Evolutionary conservation across 2,888 invertebrate species (phyloP), one percentile per base, ranked within the genome.

Genomic region (Helobdella robusta): DNA sequence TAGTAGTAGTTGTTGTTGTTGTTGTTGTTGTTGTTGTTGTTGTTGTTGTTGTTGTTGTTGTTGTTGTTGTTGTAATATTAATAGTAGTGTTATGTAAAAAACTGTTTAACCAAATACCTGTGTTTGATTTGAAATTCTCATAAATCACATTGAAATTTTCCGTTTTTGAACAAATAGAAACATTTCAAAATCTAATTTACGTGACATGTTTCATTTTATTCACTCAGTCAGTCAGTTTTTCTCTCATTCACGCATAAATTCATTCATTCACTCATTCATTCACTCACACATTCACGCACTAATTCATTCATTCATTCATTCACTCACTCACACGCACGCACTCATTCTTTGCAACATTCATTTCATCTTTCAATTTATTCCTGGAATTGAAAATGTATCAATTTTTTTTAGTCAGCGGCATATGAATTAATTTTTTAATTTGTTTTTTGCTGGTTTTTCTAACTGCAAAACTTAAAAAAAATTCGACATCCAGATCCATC

Each of bases 401-500:
- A n/a, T n/a, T n/a, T n/a, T n/a, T n/a, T n/a, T n/a, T n/a, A n/a
- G n/a, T n/a, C n/a, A n/a, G n/a, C n/a, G n/a, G n/a, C n/a, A n/a
- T n/a, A n/a, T n/a, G n/a, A n/a, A n/a, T n/a, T n/a, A n/a, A n/a
- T n/a, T n/a, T n/a, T n/a, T n/a, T n/a, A n/a, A n/a, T n/a, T n/a
- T n/a, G n/a, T n/a, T n/a, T n/a, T n/a, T n/a, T n/a, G n/a, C n/a
- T n/a, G n/a, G n/a, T n/a, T n/a, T n/a, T n/a, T n/a, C n/a, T n/a
- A n/a, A n/a, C n/a, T n/a, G n/a, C n/a, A n/a, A n/a, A n/a, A n/a
- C n/a, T n/a, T n/a, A n/a, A n/a, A n/a, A n/a, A n/a, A n/a, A n/a
- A n/a, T n/a, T n/a, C 54, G 30, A 25, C 4, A 54, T 54, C 23
- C 54, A 6, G 3, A 54, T 54, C 54, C 54, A 54, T 54, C 54